A percentile compares a stretch with the other conserved stretches of the same genome.
phyloP scores from a whole-genome alignment of 2,888 invertebrate species.

The Himalopsyche japonica region DNA sequence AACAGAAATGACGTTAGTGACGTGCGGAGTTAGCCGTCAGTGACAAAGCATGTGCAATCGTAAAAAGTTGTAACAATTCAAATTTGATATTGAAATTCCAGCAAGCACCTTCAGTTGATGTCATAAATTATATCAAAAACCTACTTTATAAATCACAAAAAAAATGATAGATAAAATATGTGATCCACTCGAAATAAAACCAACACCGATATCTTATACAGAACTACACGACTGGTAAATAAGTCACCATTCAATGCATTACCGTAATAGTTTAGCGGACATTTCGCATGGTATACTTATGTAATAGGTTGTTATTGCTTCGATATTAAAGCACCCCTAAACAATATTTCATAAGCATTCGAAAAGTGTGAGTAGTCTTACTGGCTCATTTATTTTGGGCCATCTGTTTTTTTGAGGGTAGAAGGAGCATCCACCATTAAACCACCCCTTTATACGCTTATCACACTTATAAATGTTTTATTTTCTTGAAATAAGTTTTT shows the following conservation, averaged over 20 bases:
- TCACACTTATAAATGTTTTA: background rate
- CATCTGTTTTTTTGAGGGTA: slow-evolving; percentile 20
- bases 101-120: too few relatives aligned
- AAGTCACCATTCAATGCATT: background rate
- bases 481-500: background rate
- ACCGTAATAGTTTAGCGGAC: background rate
- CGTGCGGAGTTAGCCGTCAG: too few relatives aligned
- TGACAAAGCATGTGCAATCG: too few relatives aligned
- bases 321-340: background rate
- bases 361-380: slow-evolving; percentile 26
- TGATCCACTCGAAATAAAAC: too few relatives aligned
- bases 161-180: too few relatives aligned
- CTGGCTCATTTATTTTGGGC: slow-evolving; percentile 21
- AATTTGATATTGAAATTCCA: too few relatives aligned
- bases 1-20: too few relatives aligned
- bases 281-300: background rate
- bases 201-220: too few relatives aligned
- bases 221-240: background rate
- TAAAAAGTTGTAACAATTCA: too few relatives aligned
- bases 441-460: background rate
- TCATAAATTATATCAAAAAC: too few relatives aligned
- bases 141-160: too few relatives aligned
- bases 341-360: background rate
- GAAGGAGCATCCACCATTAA: background rate
- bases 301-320: background rate